Evolutionary conservation across 1,140 invertebrate genomes (phyloP), one percentile per base, ranked within the genome.

Genomic region (Propsilocerus akamusi): DNA sequence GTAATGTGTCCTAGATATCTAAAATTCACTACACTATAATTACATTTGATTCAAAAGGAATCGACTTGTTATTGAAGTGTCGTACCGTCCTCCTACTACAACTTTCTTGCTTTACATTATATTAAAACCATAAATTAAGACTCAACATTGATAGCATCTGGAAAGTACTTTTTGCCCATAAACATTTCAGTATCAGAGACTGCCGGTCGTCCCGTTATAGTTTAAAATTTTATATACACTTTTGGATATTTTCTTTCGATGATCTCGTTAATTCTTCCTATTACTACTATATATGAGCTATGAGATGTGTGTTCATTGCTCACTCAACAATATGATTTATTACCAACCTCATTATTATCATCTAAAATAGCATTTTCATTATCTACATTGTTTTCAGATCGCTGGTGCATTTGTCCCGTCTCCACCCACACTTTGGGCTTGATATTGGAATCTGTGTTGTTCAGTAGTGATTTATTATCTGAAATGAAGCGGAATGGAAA

Each of bases 381-480:
- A 23, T 65, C 63, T 34, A 65, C 56, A 59, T 58, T 62, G 56
- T 65, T 64, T 58, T 65, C 63, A 55, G 59, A 56, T 51, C 63
- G 61, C 50, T 58, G 57, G 58, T 59, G 62, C 53, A 63, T 58
- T 53, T 57, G 59, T 51, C 57, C 59, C 53, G 59, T 59, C 37
- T 52, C 51, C 60, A 63, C 61, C 63, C 63, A 65, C 56, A 65
- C 54, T 52, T 65, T 65, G 50, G 34, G 34, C 34, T 41, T 41
- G 22, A 41, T 41, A 41, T 65, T 65, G 63, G 63, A 65, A 48
- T 65, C 63, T 56, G 58, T 65, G 57, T 65, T 63, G 53, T 63
- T 65, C 53, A 65, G 63, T 62, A 65, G 61, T 62, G 63, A 65
- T 60, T 65, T 65, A 58, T 65, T 63, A 57, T 65, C 63, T 65